phyloP scores from a whole-genome alignment of 2,888 invertebrate genomes.

The Andrena camellia region DNA sequence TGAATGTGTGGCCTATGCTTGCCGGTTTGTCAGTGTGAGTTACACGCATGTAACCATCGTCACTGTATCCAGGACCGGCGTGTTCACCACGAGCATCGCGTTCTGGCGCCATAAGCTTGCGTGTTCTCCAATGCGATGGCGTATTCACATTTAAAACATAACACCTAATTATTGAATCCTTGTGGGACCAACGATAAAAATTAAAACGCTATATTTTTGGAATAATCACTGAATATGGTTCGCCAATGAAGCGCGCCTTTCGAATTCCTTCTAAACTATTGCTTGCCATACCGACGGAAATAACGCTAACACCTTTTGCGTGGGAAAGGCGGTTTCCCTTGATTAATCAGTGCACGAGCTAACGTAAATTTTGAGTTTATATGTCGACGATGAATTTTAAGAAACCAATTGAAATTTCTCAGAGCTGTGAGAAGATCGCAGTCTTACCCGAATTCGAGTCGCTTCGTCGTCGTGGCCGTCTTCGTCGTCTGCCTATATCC shows the following conservation, averaged over 20 bases:
- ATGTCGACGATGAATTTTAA: too few species aligned
- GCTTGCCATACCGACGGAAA: too few species aligned
- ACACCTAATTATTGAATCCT: neutral
- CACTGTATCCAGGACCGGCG: conserved; percentile 56
- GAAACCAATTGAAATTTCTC: neutral
- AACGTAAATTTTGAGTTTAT: too few species aligned
- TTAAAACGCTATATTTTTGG: too few species aligned
- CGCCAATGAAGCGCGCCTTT: too few species aligned
- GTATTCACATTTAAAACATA: neutral
- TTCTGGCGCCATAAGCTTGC: neutral
- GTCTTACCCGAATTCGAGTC: conserved; percentile 74
- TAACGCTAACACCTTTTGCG: too few species aligned
- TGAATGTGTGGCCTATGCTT: conserved; percentile 46
- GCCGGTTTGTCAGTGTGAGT: conserved; percentile 45
- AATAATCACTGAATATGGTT: too few species aligned
- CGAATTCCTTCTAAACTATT: too few species aligned
- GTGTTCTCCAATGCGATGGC: too few species aligned
- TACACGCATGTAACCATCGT: conserved; percentile 56
- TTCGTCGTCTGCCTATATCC: conserved; percentile 70
- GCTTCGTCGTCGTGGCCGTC: conserved; percentile 65
- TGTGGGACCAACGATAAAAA: too few species aligned
- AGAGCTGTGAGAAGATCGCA: neutral
- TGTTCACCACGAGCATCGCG: neutral
- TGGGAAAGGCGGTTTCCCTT: too few species aligned
- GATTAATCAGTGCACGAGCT: too few species aligned